Evolutionary conservation across 2,888 invertebrate genomes (phyloP).

Genomic region (Parapristionchus giblindavisi): DNA sequence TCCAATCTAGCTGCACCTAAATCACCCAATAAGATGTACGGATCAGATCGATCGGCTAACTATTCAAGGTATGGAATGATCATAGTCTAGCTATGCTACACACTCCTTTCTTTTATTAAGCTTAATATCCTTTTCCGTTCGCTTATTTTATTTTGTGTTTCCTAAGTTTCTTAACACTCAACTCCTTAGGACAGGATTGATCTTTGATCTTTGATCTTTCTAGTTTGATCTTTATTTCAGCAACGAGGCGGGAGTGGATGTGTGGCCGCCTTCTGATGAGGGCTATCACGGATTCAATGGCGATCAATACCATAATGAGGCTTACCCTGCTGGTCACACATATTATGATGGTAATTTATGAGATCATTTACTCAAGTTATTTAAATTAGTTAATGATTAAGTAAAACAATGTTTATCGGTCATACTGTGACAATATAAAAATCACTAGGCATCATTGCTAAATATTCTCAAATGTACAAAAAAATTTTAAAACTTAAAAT

Average conservation of each 20-base stretch:
- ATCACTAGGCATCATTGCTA: too few species aligned
- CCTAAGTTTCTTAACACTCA: neutral
- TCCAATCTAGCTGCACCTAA: slow-evolving; percentile 18
- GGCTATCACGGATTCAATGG: slow-evolving; percentile 44
- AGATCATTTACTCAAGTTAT: too few species aligned
- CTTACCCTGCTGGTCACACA: neutral
- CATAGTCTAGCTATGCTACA: neutral
- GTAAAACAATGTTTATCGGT: too few species aligned
- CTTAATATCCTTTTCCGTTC: slow-evolving; percentile 5
- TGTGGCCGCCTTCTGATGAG: slow-evolving; percentile 44
- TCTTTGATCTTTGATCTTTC: neutral
- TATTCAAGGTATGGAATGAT: slow-evolving; percentile 43
- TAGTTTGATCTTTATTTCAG: slow-evolving; percentile 40
- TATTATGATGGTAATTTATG: slow-evolving; percentile 21
- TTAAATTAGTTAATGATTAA: too few species aligned
- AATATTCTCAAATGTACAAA: too few species aligned
- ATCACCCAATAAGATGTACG: slow-evolving; percentile 30
- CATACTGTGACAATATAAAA: too few species aligned
- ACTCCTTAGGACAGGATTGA: neutral
- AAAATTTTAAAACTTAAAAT: too few species aligned
- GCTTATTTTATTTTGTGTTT: neutral
- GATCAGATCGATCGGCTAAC: slow-evolving; percentile 28
- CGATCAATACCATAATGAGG: slow-evolving; percentile 21
- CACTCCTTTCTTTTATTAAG: neutral
- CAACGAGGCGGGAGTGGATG: slow-evolving; percentile 46